Evolutionary conservation across 2,113 vertebrate genomes (phyloP).

Genomic region (Limanda limanda): DNA sequence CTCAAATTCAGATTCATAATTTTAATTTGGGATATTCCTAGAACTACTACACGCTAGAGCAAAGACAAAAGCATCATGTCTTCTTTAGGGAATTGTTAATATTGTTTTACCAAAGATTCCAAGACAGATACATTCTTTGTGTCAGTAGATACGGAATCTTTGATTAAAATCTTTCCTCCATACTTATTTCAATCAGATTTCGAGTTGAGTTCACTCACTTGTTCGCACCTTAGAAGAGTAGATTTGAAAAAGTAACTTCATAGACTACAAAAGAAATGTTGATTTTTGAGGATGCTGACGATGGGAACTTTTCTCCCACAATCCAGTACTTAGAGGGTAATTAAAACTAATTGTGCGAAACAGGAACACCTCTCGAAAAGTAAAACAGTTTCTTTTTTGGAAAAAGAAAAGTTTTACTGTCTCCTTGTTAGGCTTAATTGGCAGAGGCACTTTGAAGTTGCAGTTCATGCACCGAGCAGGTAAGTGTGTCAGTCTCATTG

Average conservation of each 20-base stretch:
- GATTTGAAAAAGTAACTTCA: not conserved
- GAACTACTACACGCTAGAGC: no score
- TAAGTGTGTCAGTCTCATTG: not conserved
- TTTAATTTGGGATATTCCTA: no score
- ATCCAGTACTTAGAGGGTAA: not conserved
- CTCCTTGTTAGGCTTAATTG: not conserved
- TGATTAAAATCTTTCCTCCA: not conserved
- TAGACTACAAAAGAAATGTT: not conserved
- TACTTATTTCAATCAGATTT: not conserved
- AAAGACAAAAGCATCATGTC: no score
- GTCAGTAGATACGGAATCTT: not conserved
- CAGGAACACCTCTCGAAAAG: not conserved
- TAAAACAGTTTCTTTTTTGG: no score
- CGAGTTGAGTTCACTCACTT: not conserved
- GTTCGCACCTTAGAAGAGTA: not conserved
- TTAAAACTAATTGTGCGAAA: not conserved
- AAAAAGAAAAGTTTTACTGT: not conserved
- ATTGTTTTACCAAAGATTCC: no score
- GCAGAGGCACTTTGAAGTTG: not conserved
- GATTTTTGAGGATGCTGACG: not conserved
- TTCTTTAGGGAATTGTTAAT: no score
- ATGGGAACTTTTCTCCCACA: not conserved
- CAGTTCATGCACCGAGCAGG: not conserved
- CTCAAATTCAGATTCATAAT: no score
- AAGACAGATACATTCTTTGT: no score